Evolutionary conservation across 30 jellyfish, hydroid and myxozoan species (phyloP), one percentile per base, ranked within the genome.

Genomic region (Aurelia coerulea): DNA sequence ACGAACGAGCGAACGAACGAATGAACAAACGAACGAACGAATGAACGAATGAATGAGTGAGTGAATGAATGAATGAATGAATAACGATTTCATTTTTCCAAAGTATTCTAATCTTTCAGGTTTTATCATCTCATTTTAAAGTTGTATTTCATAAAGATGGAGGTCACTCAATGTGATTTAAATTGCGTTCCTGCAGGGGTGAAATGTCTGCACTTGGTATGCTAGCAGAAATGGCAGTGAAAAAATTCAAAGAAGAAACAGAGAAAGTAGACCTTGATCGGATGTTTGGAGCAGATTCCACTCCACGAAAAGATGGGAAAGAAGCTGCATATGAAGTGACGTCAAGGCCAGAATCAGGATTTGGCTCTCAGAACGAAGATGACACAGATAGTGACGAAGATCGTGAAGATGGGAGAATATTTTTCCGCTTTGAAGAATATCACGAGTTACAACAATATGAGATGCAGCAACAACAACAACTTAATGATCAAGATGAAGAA

Each of bases 381-480:
- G 96, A 88, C 14, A 68, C 88, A 35, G 89, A 70, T 13, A 88
- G 96, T 69, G 96, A 88, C 46, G 96, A 88, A 39, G 96, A 87
- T 68, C 70, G 89, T 3, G 96, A 88, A 39, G 89, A 76, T 29
- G 96, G 92, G 50, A 83, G 77, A 72, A 83, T 83, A n/a, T 72
- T 34, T 50, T 83, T 83, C 80, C 17, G 92, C 49, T 83, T 68
- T 70, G 92, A 83, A 29, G 92, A 83, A 72, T 71, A 83, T 60
- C 92, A 69, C 13, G 79, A 83, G 53, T 13, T 83, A 63, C 77
- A 70, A 29, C 79, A 78, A 64, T 17, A 6, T 8, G 76, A 51
- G 53, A 33, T 14, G 35, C 34, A 16, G 65, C 86, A 76, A 54
- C 76, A 76, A 58, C 87, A 76, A 76, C 18, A 23, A 46, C 56